Base-by-base conservation (phyloP, 2,113 vertebrate genomes). In the Phaethornis superciliosus region DNA sequence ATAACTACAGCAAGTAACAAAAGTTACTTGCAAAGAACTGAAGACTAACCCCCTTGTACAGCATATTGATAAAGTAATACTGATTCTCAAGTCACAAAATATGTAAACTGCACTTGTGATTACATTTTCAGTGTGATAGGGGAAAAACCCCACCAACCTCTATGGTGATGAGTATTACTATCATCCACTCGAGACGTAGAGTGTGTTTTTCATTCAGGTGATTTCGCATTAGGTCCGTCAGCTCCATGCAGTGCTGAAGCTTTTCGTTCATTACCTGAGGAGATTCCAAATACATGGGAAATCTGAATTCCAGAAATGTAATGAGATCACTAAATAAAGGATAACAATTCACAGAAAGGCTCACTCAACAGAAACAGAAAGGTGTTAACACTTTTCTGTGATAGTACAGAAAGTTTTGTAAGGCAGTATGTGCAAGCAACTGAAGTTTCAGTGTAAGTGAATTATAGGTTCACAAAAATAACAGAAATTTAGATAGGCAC, bases 141-240 rank as follows among this genome's bases (percentile, higher is more conserved):
- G 27, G 32, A 18, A 33, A 33, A n/a, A 78, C 24, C 5, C 37
- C 42, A 90, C 85, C 14, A 49, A 99, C 99, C 98, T 99, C 99
- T 22, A 99, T 99, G 32, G 99, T 98, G 95, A 99, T 99, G 33
- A 99, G 98, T 83, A 99, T 98, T 24, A 99, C 98, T 6, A 99
- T 99, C 99, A 99, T 99, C 99, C 99, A 99, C 95, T 99, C 99
- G 12, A 99, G 96, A 55, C 99, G 98, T 22, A 99, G 97, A 3
- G 98, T 92, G 49, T 99, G 98, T 93, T 99, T 99, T 91, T 99
- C 99, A 6, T 97, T 98, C 95, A 99, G 96, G 96, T 99, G 99
- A 84, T 99, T 99, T 63, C 99, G 97, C 99, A 99, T 99, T 26
- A 99, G 96, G 91, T 99, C 99, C 9, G 99, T 99, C 37, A 99